Evolutionary conservation across 2,797 vertebrate species (phyloP), one percentile per base, ranked within the genome.

Genomic region (Ctenopoma kingsleyae): DNA sequence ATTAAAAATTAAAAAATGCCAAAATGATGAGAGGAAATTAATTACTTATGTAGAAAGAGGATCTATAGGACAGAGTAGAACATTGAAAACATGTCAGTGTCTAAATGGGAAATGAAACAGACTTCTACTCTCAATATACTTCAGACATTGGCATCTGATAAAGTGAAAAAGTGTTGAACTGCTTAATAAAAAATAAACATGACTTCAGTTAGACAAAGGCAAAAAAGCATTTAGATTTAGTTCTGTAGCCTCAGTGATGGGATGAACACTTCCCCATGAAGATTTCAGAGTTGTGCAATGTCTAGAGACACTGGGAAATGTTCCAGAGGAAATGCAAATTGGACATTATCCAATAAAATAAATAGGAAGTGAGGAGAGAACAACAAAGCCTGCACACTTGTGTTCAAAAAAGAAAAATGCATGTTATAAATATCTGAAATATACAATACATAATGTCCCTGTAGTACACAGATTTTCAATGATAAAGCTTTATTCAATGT

Each of bases 301-400:
- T 56, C 59, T 52, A 78, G 52, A 16, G 68, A 74, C 5, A 32
- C 22, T 75, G 80, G 79, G 75, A 88, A 90, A 86, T 44, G 11
- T 71, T 72, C 10, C 38, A 78, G 67, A 66, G 59, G 60, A 90
- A 83, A 87, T 78, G 82, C 76, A 71, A 50, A 71, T 63, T 71
- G 61, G 74, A 79, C 46, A 8, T 65, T 59, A 36, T 67, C 69
- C 74, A 81, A 4, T 15, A n/a, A n/a, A 80, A 43, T 87, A 43
- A 87, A 81, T 35, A 60, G 76, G 82, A 89, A 88, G 76, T 55
- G 50, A 44, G 49, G 53, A 75, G 8, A 67, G 44, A 51, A 64
- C 15, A 69, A 55, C 44, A n/a, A 41, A 67, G 23, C 25, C 72
- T 6, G 25, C 25, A 27, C 35, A 59, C 16, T 32, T 64, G 40